Percentiles rank a stretch among this genome's conserved stretches.
Conservation (phyloP, 2,797 vertebrate species). For the Masticophis lateralis region DNA sequence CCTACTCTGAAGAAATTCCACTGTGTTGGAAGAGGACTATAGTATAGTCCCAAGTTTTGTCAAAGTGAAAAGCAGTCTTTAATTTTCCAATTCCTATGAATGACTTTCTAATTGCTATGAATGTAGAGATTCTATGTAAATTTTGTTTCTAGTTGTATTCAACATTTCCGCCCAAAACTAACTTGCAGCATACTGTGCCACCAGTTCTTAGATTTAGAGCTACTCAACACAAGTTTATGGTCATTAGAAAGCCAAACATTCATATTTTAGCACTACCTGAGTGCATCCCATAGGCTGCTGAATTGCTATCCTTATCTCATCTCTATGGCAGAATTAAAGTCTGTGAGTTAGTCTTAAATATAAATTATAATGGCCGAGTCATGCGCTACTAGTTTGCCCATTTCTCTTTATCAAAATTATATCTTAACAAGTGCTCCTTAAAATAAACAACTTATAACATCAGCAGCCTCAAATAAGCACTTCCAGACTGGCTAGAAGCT, state of each 20-base stretch:
- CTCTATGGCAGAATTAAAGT: conserved; percentile 20
- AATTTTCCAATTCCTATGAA: conserved; percentile 23
- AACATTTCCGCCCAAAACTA: not conserved
- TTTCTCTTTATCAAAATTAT: conserved; percentile 16
- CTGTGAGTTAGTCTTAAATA: conserved; percentile 29
- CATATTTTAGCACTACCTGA: conserved; percentile 13
- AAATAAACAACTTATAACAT: conserved; percentile 6
- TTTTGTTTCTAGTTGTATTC: not conserved
- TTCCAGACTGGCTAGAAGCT: conserved; percentile 15
- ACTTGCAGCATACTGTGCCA: conserved; percentile 38
- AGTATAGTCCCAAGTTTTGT: not conserved
- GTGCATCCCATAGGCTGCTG: conserved; percentile 9
- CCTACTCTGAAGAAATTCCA: not conserved
- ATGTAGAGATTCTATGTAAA: not conserved
- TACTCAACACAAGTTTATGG: conserved; percentile 31
- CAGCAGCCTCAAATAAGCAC: conserved; percentile 23
- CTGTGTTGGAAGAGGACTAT: not conserved
- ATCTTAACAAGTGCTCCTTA: not conserved
- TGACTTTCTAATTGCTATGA: conserved; percentile 26
- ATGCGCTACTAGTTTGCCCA: not conserved
- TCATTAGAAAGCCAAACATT: conserved; percentile 30
- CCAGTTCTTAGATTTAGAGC: conserved; percentile 33
- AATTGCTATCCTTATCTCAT: conserved; percentile 18
- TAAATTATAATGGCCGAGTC: conserved; percentile 16
- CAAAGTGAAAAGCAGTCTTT: conserved; percentile 17